Base-by-base conservation (phyloP, 2,113 vertebrate species). In the Pampusana beccarii region DNA sequence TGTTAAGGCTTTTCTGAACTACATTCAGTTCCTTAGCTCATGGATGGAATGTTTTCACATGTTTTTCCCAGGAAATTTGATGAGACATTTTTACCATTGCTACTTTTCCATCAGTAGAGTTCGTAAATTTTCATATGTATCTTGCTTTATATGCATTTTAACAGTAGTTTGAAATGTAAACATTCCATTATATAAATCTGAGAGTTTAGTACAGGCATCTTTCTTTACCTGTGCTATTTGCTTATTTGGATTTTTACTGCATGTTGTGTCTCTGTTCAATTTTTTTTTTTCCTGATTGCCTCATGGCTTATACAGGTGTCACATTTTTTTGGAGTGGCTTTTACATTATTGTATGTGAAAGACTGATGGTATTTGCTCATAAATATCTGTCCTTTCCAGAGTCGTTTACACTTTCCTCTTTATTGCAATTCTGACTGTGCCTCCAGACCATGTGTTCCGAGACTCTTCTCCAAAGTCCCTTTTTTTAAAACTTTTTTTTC, bases 261-360 rank as follows among this genome's bases (percentile, higher is more conserved):
- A 71, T 26, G 54, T 84, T 85, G 50, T 24, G 19, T 80, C 82
- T 42, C 60, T 74, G 28, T 89, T 78, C 57, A 66, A 73, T 86
- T 75, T 26, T 44, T 14, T 33, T 87, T 93, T 88, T 88, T 66
- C 7, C 42, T 94, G 46, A 34, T 51, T 58, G 44, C 28, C 20
- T 90, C 46, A 67, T 58, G 69, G 82, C 65, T 94, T 88, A 86
- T 84, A 74, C 21, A 88, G 53, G 46, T 90, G 88, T 86, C 71
- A 60, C 46, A 75, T 91, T 91, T 95, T 96, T 94, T 94, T 94
- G 66, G 29, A 90, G 36, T 51, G 72, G 21, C 48, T 95, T 92
- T 93, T 75, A 88, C 57, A 61, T 86, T 95, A 93, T 95, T 97
- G 80, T 28, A 46, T 79, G 57, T 96, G 81, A 92, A 95, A 88